phyloP scores from a whole-genome alignment of 2,888 invertebrate genomes.

The Carcina quercana region DNA sequence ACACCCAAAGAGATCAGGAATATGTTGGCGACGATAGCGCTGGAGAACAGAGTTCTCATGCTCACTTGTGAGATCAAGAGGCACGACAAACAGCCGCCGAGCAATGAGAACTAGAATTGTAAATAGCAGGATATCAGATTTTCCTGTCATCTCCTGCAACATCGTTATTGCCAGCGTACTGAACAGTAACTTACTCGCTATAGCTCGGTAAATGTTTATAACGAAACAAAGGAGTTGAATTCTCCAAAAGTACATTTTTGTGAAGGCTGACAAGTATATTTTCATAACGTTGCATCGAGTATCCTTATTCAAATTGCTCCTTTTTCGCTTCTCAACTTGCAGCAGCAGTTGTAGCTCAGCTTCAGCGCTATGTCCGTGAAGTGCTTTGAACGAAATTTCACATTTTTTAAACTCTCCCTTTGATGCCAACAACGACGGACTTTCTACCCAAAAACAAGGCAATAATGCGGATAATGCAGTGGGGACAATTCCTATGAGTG shows the following conservation, averaged over 20 bases:
- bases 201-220: constrained; percentile 16
- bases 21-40: constrained; percentile 14
- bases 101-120: constrained; percentile 17
- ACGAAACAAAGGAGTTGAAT: constrained; percentile 10
- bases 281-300: background rate
- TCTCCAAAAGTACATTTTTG: constrained; percentile 18
- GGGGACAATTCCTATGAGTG: constrained; percentile 20
- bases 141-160: constrained; percentile 18
- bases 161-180: constrained; percentile 18
- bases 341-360: constrained; percentile 18
- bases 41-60: constrained; percentile 18
- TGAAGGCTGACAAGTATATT: constrained; percentile 10
- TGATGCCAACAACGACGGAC: constrained; percentile 26
- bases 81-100: constrained; percentile 18
- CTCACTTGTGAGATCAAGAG: constrained; percentile 15
- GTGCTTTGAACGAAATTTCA: constrained; percentile 15
- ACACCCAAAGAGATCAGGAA: constrained; percentile 14
- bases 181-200: constrained; percentile 15
- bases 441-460: constrained; percentile 24
- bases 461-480: constrained; percentile 16
- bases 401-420: constrained; percentile 24
- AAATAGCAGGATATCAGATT: constrained; percentile 17
- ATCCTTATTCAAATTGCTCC: background rate
- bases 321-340: constrained; percentile 15
- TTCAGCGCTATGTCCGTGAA: constrained; percentile 17